These are phyloP conservation scores for Eilema depressum DNA, from an alignment of 2,888 invertebrate genomes.

Conservation along the genomic window DNA sequence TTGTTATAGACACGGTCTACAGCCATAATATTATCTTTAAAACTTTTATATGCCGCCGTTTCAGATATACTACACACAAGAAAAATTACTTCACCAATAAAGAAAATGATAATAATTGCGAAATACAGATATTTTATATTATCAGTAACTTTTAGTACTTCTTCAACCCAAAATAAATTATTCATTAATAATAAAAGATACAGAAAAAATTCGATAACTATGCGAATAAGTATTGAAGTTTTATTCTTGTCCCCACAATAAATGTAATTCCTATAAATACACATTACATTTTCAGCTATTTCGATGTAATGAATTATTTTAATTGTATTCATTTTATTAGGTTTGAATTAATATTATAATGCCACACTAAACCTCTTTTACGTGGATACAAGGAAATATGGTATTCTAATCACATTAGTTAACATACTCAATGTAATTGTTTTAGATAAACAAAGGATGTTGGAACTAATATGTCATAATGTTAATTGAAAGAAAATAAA, in stretches of 20 bases:
- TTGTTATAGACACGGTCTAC: background rate
- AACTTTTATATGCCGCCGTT: background rate
- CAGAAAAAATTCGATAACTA: background rate
- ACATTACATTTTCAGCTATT: slow-evolving; percentile 6
- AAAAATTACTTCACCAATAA: background rate
- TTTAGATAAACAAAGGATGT: background rate
- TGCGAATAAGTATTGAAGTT: background rate
- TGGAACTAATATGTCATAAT: background rate
- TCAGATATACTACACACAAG: background rate
- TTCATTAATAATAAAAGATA: background rate
- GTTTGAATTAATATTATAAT: background rate
- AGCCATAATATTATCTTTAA: background rate
- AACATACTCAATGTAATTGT: background rate
- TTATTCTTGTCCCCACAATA: background rate
- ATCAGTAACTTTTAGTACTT: background rate
- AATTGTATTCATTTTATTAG: background rate
- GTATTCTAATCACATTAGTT: background rate
- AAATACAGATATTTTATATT: background rate
- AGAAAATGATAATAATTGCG: background rate
- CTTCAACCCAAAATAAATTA: background rate
- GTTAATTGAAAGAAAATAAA: background rate
- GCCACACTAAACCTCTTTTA: background rate
- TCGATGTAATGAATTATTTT: background rate
- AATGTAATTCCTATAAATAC: slow-evolving; percentile 1
- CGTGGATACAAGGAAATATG: background rate